Conservation (phyloP, 2,888 invertebrate species). For the Adelognathus sp. region DNA sequence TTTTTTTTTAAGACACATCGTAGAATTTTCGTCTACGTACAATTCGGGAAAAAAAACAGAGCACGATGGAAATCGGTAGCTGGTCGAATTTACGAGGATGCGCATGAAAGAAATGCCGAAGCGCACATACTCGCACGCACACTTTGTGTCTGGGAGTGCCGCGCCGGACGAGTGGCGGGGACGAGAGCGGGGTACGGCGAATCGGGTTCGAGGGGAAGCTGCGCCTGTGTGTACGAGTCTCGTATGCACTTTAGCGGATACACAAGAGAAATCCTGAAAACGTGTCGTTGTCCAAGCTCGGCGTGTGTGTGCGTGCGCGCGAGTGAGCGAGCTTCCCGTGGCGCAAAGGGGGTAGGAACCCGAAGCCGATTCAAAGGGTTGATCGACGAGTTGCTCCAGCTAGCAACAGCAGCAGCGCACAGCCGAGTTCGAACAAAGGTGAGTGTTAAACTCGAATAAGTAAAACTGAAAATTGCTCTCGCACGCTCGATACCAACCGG, state of each 20-base stretch:
- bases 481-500: no score
- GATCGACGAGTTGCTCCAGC: constrained; percentile 16
- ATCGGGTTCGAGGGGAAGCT: neutral
- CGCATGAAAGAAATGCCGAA: constrained; percentile 24
- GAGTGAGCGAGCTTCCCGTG: neutral
- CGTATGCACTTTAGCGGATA: neutral
- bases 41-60: neutral
- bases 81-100: neutral
- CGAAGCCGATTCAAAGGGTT: constrained; percentile 30
- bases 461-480: no score
- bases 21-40: neutral
- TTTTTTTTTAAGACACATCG: no score
- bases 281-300: neutral
- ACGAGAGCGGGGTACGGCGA: neutral
- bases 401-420: neutral
- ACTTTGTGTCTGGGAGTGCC: constrained; percentile 57
- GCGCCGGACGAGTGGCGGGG: constrained; percentile 10
- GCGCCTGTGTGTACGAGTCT: neutral
- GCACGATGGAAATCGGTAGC: neutral
- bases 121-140: constrained; percentile 12
- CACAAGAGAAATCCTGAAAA: constrained; percentile 3
- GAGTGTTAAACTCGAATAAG: constrained; percentile 5
- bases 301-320: neutral
- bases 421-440: constrained; percentile 10
- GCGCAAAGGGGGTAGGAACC: neutral